Percentiles rank a stretch among this genome's conserved stretches.
phyloP scores from a whole-genome alignment of 2,113 vertebrate species.

The Otolemur garnettii region DNA sequence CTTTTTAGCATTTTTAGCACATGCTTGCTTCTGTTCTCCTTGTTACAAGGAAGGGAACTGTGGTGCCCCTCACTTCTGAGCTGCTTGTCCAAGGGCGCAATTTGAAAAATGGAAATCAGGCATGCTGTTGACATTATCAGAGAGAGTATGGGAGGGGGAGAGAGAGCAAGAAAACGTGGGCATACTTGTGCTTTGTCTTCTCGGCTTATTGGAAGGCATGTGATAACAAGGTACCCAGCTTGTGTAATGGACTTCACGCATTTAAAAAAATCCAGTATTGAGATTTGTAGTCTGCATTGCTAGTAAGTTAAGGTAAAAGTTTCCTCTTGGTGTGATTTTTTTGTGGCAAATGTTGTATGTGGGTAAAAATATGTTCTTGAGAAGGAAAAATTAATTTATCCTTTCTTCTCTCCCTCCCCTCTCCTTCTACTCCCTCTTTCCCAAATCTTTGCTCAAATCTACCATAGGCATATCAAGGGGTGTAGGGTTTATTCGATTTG shows the following conservation, averaged over 20 bases:
- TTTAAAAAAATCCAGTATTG: neutral
- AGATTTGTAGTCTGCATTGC: neutral
- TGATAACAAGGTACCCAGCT: conserved; percentile 32
- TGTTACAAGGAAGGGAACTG: neutral
- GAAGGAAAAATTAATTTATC: conserved; percentile 79
- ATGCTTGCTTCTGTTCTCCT: conserved; percentile 44
- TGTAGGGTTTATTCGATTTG: conserved; percentile 99
- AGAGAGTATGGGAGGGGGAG: neutral
- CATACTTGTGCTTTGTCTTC: neutral
- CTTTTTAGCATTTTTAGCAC: conserved; percentile 48
- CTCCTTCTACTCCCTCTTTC: conserved; percentile 59
- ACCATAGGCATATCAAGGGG: conserved; percentile 95
- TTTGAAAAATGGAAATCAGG: conserved; percentile 40
- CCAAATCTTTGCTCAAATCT: conserved; percentile 69
- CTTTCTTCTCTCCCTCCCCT: conserved; percentile 77
- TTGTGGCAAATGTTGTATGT: conserved; percentile 69
- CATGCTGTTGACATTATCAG: neutral
- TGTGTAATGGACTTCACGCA: conserved; percentile 12
- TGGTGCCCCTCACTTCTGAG: conserved; percentile 5
- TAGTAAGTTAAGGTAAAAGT: conserved; percentile 60
- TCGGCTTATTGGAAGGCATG: neutral
- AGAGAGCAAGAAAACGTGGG: neutral
- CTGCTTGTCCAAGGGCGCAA: neutral
- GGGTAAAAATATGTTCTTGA: conserved; percentile 70
- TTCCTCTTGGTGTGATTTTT: conserved; percentile 67